Base-by-base conservation (phyloP, 2,113 vertebrate species). In the Alexandromys fortis region DNA sequence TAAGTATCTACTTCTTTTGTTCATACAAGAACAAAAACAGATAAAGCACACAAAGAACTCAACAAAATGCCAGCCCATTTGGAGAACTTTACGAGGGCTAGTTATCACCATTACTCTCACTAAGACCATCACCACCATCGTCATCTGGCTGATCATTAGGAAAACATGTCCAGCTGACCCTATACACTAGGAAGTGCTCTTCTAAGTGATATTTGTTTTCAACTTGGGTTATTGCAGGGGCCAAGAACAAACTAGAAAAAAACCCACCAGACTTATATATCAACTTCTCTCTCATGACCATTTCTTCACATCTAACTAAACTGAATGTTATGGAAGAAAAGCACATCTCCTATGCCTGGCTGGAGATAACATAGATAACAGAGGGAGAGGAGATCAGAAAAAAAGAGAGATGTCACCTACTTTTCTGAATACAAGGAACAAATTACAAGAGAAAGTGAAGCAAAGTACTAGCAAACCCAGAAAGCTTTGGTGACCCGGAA, bases 321-420 rank as follows among this genome's bases (percentile, higher is more conserved):
- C 83, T 52, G 38, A 92, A 92, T 89, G 6, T 65, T 77, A 92
- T 33, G 22, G 14, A 52, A 38, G 55, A 67, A 85, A 97, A 52
- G 13, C 8, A 58, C 12, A 83, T 6, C 78, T 33, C 4, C 55
- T 17, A 55, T 55, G 55, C 55, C 55, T 55, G 16, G 55, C 55
- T 55, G 55, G 16, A 55, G 55, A 55, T 55, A 55, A 55, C 55
- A 79, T 1, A 75, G 28, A 79, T 16, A 33, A 70, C 17, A 16
- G 21, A 14, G 9, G 33, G 11, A 86, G 35, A 24, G n/a, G 21
- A 94, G 14, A 65, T 78, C 19, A 72, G 61, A 82, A 89, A 87
- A 52, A 12, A 13, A 94, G 35, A 94, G 42, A 85, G n/a, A 90
- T 28, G 45, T 67, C 26, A 35, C 70, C 0, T 4, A 17, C 91